Evolutionary conservation across 2,888 invertebrate genomes (phyloP), one percentile per base, ranked within the genome.

Genomic region (Scaptomyza caliginosa): DNA sequence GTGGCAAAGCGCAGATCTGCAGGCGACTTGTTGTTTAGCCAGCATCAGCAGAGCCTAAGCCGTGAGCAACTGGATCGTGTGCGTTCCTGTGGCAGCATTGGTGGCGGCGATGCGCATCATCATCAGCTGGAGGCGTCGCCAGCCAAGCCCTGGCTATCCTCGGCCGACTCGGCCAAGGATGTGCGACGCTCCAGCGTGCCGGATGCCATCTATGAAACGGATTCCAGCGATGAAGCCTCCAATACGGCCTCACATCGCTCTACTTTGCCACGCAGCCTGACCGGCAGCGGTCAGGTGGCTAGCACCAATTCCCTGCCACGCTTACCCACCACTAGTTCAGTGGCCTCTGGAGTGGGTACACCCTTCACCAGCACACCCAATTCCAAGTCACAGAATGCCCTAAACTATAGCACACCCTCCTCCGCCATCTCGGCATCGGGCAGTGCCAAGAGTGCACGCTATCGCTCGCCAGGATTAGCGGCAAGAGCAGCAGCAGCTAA

Each of bases 361-460:
- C 48, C 80, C 13, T 68, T 77, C 1, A 83, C 89, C 80, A 93
- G 89, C 80, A 91, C 93, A 3, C 92, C 91, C 36, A 82, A 86
- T 34, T 93, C 94, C 80, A 94, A 95, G 86, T 93, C 94, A 0
- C 93, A 94, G 81, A 94, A 93, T 81, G 93, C 93, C 69, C 70
- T 89, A 2, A 89, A 86, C 46, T 88, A 77, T 30, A 77, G 76
- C 2, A 71, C 86, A 19, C 52, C 79, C n/a, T 43, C 28, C 28
- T 59, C 79, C 16, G 64, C 68, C 26, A 26, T 3, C 32, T 59
- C 79, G 16, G 63, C 68, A 92, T 76, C 93, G 77, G 93, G 92
- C 58, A 93, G 95, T 69, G 96, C 96, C 42, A 97, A 97, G 89
- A 97, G 96, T 50, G 97, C 97, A 38, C 93, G 97, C 34, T 97